These are phyloP conservation scores for Geococcyx californianus DNA, from an alignment of 2,113 vertebrate species.

Conservation along the genomic window DNA sequence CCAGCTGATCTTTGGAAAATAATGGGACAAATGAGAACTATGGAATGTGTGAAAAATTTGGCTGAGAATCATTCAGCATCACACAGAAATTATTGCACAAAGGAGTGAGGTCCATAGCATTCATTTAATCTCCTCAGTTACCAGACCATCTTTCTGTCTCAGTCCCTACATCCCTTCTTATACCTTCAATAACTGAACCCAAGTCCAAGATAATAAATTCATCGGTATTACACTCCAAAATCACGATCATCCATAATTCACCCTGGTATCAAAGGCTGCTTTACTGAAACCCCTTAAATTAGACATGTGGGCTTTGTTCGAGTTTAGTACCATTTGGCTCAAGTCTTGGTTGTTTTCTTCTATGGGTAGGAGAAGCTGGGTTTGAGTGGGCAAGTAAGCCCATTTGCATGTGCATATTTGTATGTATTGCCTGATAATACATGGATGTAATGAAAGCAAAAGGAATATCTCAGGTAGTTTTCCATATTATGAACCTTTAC, in stretches of 20 bases:
- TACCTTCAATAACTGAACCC: background rate
- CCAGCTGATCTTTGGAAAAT: background rate
- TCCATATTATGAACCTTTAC: background rate
- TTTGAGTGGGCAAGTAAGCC: background rate
- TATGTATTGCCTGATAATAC: background rate
- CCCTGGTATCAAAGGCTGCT: background rate
- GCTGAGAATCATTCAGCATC: background rate
- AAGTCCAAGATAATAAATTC: background rate
- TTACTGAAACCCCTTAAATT: background rate
- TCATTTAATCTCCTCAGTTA: background rate
- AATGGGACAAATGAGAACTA: background rate
- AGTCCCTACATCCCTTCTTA: background rate
- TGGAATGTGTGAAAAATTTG: background rate
- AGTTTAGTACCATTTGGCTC: background rate
- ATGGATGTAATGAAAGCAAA: background rate
- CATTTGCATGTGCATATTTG: accelerated
- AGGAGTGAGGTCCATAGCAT: accelerated
- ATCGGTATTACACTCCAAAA: background rate
- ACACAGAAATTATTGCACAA: accelerated
- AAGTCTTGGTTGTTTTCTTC: background rate
- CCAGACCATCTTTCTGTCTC: background rate
- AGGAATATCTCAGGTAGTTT: background rate
- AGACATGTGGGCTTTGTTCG: background rate
- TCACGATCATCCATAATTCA: background rate
- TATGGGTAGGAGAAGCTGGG: background rate